Evolutionary conservation across 1,140 invertebrate genomes (phyloP).

Genomic region (Drosophila parabipectinata): DNA sequence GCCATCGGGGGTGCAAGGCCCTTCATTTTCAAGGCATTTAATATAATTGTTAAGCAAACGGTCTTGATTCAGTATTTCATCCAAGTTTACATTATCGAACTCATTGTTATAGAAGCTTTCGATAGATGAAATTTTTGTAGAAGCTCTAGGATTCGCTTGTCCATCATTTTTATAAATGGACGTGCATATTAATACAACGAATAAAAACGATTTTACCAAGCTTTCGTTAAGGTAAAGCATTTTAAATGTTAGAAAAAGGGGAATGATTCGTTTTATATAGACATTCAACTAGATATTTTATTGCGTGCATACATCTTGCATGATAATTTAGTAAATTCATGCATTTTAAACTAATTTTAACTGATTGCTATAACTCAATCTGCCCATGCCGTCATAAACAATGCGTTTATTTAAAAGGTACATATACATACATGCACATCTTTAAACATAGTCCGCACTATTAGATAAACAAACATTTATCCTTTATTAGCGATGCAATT

Average conservation of each 20-base stretch:
- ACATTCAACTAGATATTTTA: background rate
- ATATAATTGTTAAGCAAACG: conserved; percentile 88
- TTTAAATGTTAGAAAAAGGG: background rate
- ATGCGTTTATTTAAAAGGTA: too few species aligned
- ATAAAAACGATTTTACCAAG: background rate
- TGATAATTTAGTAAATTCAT: too few species aligned
- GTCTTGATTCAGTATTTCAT: conserved; percentile 88
- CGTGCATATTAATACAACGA: background rate
- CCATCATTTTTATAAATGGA: background rate
- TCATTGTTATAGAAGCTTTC: conserved; percentile 86
- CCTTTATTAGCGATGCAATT: too few species aligned
- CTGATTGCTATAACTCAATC: too few species aligned
- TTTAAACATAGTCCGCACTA: too few species aligned
- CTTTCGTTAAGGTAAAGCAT: background rate
- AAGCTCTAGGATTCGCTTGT: background rate
- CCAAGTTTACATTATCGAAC: conserved; percentile 89
- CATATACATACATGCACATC: too few species aligned
- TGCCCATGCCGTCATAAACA: too few species aligned
- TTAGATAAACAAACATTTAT: too few species aligned
- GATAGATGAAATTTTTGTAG: background rate
- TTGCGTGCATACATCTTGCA: background rate
- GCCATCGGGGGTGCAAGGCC: conserved; percentile 89
- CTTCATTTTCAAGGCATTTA: conserved; percentile 88
- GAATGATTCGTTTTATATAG: background rate
- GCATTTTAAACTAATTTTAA: too few species aligned